phyloP scores from a whole-genome alignment of 2,113 vertebrate genomes.

The Atherinomorus stipes region DNA sequence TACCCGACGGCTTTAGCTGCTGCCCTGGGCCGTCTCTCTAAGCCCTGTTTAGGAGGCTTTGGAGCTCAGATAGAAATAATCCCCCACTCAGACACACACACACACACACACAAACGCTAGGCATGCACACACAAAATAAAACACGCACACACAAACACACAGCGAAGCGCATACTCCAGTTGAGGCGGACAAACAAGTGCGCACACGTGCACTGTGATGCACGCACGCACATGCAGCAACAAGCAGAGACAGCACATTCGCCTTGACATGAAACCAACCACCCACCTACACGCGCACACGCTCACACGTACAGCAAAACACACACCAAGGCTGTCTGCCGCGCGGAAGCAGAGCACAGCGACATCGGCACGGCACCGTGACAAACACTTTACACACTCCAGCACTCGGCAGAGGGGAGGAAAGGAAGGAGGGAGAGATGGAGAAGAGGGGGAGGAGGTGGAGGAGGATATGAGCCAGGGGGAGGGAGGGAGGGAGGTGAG shows the following conservation, averaged over 20 bases:
- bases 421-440: conserved; percentile 51
- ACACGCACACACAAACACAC: conserved; percentile 27
- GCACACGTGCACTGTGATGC: not conserved
- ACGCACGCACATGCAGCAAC: conserved; percentile 33
- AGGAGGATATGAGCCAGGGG: conserved; percentile 72
- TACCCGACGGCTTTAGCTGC: conserved; percentile 78
- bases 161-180: conserved; percentile 38
- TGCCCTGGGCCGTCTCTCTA: conserved; percentile 84
- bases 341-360: conserved; percentile 69
- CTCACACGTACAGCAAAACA: conserved; percentile 29
- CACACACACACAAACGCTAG: conserved; percentile 26
- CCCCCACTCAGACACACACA: conserved; percentile 80
- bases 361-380: conserved; percentile 79
- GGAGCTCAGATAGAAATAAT: conserved; percentile 84
- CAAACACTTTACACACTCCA: conserved; percentile 82
- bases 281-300: conserved; percentile 49
- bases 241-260: conserved; percentile 70
- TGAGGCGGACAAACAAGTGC: conserved; percentile 60
- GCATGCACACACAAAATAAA: conserved; percentile 35
- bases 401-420: conserved; percentile 71
- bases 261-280: conserved; percentile 68
- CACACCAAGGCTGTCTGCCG: conserved; percentile 66
- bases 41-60: conserved; percentile 84
- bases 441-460: conserved; percentile 45
- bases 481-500: conserved; percentile 37